Base-by-base conservation (phyloP, 1,140 invertebrate species). In the Brachionus asplanchnoidis region DNA sequence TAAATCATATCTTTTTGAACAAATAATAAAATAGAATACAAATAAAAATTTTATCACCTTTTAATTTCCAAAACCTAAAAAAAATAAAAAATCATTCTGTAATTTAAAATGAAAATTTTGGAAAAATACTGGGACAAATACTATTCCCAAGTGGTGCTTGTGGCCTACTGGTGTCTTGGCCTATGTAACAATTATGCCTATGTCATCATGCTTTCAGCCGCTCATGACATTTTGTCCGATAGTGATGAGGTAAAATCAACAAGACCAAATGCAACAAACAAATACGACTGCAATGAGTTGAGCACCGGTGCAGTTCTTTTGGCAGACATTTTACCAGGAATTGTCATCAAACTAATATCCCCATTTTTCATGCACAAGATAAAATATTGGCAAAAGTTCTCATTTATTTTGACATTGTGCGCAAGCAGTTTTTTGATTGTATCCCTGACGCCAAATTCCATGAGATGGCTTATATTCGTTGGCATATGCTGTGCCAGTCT, bases 121-220 rank as follows among this genome's bases (percentile, higher is more conserved):
- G 68, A 73, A 42, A 40, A 40, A n/a, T 42, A 42, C 9, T 73
- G 68, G 68, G 68, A 73, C 17, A 73, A 73, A 73, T 73, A 73
- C 40, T 73, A 73, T 17, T n/a, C 17, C 9, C 68, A 73, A 73
- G n/a, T 73, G n/a, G 68, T 73, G 8, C 36, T 73, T 2, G 68
- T 73, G 17, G 44, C 68, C 2, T 73, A 73, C 20, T 79, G 94
- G 94, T 90, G 95, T 1, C 89, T 96, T 8, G 95, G 95, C 14
- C 88, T 96, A 1, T 94, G 93, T 87, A 96, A 95, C 88, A 95
- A 96, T 89, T 95, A 94, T 90, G 94, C 94, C 60, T 95, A 95
- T 89, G 94, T 95, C n/a, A 93, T 96, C 1, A 95, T 96, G 94
- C 89, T 96, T 14, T 94, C 93, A 88, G 94, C 94, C 1, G 95